Evolutionary conservation across 2,797 vertebrate species (phyloP), one percentile per base, ranked within the genome.

Genomic region (Diglossa cyanea): DNA sequence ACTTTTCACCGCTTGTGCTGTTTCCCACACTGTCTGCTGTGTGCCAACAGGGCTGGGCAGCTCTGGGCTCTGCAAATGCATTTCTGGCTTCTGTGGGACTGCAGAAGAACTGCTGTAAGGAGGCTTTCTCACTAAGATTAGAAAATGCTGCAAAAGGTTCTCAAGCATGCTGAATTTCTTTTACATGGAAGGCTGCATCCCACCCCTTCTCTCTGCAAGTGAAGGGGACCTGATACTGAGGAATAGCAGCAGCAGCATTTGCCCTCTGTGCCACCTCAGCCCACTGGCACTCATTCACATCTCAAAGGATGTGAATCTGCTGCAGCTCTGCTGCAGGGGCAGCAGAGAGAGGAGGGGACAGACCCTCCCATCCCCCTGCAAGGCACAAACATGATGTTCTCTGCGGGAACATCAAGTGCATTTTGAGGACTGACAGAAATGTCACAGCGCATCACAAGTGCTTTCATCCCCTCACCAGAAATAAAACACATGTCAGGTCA

Each of bases 401-500:
- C 84, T 76, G 57, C 0, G 1, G 78, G 85, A 93, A 80, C 5
- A 6, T 68, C 63, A 79, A 90, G 80, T 57, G 60, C 60, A 9
- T 57, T 92, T 85, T 45, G 73, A 92, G 77, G 48, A 78, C 80
- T 75, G 77, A 90, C 92, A 94, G 80, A 75, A 88, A 86, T 78
- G 88, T 94, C 94, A 90, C 1, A 88, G 74, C 17, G 40, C 74
- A 72, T 88, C 10, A 9, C 83, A 70, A 92, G 35, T 61, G 63
- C 67, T 90, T 95, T 92, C 90, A 94, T 79, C 53, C 77, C 60
- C 63, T 93, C 92, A 70, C 76, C 90, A 95, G 92, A 93, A 92
- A 85, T 75, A 82, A 91, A 88, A 63, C 77, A 75, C 66, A 26
- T 45, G 89, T 70, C 90, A 94, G 86, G 90, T 87, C 90, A 84